Conservation (phyloP, 2,888 invertebrate species). For the Antheraea assamensis region DNA sequence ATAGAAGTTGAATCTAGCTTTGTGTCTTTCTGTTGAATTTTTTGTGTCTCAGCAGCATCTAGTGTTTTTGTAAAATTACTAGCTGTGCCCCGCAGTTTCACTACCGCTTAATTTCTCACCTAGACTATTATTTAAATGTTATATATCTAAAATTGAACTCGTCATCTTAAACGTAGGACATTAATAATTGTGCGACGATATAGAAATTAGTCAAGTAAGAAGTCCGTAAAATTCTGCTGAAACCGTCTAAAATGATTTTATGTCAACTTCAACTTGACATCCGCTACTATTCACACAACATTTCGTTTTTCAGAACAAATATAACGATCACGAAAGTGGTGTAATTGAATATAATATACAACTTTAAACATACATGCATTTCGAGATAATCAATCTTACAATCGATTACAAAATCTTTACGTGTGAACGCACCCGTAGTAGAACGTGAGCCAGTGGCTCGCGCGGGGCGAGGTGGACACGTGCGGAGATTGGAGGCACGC, state of each 20-base stretch:
- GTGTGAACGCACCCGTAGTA: slow-evolving; percentile 37
- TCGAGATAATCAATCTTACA: neutral
- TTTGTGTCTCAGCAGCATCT: too few species aligned
- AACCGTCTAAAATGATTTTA: neutral
- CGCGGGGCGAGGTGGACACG: slow-evolving; percentile 32
- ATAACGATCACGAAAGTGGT: neutral
- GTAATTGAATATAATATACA: neutral
- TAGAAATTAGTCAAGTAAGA: too few species aligned
- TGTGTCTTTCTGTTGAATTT: too few species aligned
- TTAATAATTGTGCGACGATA: too few species aligned
- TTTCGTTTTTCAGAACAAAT: neutral
- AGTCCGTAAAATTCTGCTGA: neutral
- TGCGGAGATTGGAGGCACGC: slow-evolving; percentile 41
- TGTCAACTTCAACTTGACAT: neutral
- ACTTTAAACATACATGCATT: neutral
- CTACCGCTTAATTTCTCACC: too few species aligned
- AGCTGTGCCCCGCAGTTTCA: too few species aligned
- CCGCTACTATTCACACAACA: neutral
- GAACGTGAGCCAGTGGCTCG: neutral
- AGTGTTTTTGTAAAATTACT: too few species aligned
- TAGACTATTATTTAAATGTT: too few species aligned
- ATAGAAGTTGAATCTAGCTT: too few species aligned
- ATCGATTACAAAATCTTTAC: neutral
- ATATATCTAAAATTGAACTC: too few species aligned
- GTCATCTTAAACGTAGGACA: too few species aligned